These are phyloP conservation scores for Podabrus alpinus DNA, from an alignment of 2,888 invertebrate genomes.

Conservation along the genomic window DNA sequence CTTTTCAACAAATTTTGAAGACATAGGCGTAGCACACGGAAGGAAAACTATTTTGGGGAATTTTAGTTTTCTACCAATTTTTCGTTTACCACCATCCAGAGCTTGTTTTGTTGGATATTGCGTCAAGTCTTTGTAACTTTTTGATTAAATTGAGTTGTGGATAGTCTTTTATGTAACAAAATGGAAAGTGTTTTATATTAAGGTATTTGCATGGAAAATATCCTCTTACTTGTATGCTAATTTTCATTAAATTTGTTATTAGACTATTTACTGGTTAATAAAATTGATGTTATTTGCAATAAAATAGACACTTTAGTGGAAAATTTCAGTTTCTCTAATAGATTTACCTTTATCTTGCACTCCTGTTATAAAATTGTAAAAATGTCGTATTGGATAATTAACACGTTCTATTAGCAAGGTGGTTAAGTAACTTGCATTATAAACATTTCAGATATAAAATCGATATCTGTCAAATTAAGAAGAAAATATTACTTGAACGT, in stretches of 20 bases:
- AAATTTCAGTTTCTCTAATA: neutral
- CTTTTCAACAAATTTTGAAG: neutral
- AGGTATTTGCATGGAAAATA: neutral
- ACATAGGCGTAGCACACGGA: neutral
- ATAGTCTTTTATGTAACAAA: neutral
- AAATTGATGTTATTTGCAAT: neutral
- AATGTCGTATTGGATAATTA: conserved; percentile 32
- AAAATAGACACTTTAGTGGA: neutral
- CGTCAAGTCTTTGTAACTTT: neutral
- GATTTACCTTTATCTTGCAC: neutral
- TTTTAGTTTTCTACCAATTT: no score
- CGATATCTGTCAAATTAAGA: conserved; percentile 19
- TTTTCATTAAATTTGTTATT: neutral
- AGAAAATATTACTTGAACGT: conserved; percentile 18
- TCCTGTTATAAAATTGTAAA: conserved; percentile 21
- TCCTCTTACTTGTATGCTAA: neutral
- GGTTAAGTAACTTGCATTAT: conserved; percentile 12
- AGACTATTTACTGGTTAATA: neutral
- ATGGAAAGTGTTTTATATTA: neutral
- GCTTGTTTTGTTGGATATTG: no score
- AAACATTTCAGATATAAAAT: conserved; percentile 8
- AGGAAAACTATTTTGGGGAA: no score
- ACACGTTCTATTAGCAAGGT: conserved; percentile 32
- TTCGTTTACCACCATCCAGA: no score
- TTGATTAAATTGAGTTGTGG: neutral